These are phyloP conservation scores for Phymorhynchus buccinoides DNA, from an alignment of 1,140 invertebrate species.

Conservation along the genomic window DNA sequence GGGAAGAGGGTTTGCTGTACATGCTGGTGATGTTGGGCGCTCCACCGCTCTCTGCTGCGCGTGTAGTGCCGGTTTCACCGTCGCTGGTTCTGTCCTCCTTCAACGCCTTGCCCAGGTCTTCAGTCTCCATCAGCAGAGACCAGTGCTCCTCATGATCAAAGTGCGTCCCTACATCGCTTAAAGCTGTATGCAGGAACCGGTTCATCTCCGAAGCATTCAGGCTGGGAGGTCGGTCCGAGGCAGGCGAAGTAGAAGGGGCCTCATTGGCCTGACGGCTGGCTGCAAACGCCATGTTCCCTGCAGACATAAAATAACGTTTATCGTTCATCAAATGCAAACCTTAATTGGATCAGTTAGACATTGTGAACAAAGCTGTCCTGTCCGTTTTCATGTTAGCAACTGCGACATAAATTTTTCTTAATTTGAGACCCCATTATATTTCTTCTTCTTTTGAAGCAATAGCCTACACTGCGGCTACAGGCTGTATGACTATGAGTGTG, in stretches of 20 bases:
- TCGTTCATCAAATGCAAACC: no score
- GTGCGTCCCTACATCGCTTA: neutral
- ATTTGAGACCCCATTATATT: no score
- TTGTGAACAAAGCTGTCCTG: no score
- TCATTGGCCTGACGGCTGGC: neutral
- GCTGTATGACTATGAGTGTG: no score
- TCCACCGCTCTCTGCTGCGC: conserved; percentile 42
- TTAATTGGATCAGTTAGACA: no score
- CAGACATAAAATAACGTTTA: no score
- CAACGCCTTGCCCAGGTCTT: neutral
- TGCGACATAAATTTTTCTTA: no score
- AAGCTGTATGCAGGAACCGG: neutral
- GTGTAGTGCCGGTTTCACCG: neutral
- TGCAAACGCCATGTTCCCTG: neutral
- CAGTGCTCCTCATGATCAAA: neutral
- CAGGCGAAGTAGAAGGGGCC: neutral
- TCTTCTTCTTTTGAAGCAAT: no score
- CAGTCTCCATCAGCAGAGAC: neutral
- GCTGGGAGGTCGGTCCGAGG: neutral
- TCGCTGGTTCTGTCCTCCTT: neutral
- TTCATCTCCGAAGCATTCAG: neutral
- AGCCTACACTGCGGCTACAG: no score
- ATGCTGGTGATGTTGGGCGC: conserved; percentile 57
- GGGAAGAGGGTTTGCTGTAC: conserved; percentile 54
- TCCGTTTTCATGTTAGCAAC: no score